Conservation (phyloP, 2,888 invertebrate species). For the Chrysina gloriosa region DNA sequence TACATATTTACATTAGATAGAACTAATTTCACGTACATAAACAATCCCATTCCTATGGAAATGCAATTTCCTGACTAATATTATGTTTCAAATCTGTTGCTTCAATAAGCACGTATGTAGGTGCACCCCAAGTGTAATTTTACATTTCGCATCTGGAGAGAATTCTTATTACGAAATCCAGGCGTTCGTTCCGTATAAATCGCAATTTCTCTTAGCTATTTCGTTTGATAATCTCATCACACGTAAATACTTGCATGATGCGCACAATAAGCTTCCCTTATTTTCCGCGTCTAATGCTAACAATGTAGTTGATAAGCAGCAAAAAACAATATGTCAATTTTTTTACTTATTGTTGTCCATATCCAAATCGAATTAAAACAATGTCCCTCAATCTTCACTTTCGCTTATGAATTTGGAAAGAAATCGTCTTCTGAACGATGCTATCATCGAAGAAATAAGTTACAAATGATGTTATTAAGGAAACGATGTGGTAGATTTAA, state of each 20-base stretch:
- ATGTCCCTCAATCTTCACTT: too few relatives aligned
- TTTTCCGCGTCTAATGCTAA: too few relatives aligned
- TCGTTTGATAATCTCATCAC: neutral
- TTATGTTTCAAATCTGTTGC: constrained; percentile 11
- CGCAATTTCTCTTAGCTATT: neutral
- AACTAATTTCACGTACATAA: constrained; percentile 37
- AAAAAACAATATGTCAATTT: too few relatives aligned
- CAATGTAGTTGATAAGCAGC: too few relatives aligned
- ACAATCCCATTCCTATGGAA: constrained; percentile 33
- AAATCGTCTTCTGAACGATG: too few relatives aligned
- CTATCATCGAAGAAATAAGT: too few relatives aligned
- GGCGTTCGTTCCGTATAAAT: neutral
- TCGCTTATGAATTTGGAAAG: too few relatives aligned
- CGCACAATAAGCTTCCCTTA: too few relatives aligned
- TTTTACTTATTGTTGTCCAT: too few relatives aligned
- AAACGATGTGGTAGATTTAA: too few relatives aligned
- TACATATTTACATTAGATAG: constrained; percentile 35
- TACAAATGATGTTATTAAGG: too few relatives aligned
- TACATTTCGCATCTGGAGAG: neutral
- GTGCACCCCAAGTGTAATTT: neutral
- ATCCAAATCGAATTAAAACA: too few relatives aligned
- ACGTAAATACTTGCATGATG: neutral
- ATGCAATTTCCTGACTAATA: constrained; percentile 36
- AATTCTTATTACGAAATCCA: constrained; percentile 1
- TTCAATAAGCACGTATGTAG: constrained; percentile 3